Evolutionary conservation across 2,888 invertebrate species (phyloP).

Genomic region (Drosophila formosana): DNA sequence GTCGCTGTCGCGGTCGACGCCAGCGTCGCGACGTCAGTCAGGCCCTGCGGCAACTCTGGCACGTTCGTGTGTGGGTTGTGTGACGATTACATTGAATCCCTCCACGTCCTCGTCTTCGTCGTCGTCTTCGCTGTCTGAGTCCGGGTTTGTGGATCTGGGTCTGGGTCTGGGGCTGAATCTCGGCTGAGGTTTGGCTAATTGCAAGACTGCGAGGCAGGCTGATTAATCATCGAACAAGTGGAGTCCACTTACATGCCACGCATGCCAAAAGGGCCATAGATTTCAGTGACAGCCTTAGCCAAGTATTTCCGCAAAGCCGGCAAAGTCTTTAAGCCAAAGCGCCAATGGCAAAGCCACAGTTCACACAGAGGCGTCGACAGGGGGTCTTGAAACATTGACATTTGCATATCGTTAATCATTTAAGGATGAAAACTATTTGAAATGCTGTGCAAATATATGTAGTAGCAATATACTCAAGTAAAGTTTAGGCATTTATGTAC

Average conservation of each 20-base stretch:
- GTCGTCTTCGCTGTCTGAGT: constrained; percentile 1
- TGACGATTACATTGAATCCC: constrained; percentile 27
- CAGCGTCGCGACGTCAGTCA: not conserved
- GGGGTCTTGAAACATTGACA: not conserved
- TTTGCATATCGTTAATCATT: too few species aligned
- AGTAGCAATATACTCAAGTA: too few species aligned
- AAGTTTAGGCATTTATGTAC: too few species aligned
- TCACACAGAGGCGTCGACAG: constrained; percentile 22
- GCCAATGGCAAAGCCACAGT: constrained; percentile 7
- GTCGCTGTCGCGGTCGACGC: not conserved
- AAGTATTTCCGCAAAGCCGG: constrained; percentile 50
- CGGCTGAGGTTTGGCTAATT: constrained; percentile 32
- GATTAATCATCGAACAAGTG: constrained; percentile 62
- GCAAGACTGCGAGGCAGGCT: constrained; percentile 28
- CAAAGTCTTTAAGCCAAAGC: constrained; percentile 10
- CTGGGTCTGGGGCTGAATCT: not conserved
- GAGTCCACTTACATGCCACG: constrained; percentile 52
- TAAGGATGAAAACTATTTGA: too few species aligned
- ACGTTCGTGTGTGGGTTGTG: constrained; percentile 43
- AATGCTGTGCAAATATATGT: too few species aligned
- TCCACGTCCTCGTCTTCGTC: not conserved
- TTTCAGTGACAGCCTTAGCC: constrained; percentile 52
- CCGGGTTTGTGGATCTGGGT: constrained; percentile 6
- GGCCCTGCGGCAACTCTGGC: constrained; percentile 19
- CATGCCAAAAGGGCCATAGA: constrained; percentile 57